A percentile compares a stretch with the other conserved stretches of the same genome.
Evolutionary conservation across 2,888 invertebrate species (phyloP).

Genomic region (Cataglyphis cursor): DNA sequence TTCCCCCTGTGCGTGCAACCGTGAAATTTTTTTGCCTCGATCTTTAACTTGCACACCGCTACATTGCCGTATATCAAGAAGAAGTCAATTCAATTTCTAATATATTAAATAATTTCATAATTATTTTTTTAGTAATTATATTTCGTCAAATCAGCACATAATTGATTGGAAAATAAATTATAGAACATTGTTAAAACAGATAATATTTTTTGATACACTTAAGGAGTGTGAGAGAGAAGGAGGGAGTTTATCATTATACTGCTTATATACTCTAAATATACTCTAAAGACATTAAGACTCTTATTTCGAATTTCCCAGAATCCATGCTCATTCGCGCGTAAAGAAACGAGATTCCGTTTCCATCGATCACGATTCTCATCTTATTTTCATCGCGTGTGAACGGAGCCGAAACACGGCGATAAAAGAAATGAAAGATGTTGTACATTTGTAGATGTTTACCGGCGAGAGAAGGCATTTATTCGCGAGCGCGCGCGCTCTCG

Average conservation of each 20-base stretch:
- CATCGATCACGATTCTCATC: constrained; percentile 50
- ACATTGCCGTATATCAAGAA: not conserved
- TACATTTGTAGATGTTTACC: constrained; percentile 52
- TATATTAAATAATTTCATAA: not conserved
- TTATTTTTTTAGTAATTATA: not conserved
- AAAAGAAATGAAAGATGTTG: constrained; percentile 55
- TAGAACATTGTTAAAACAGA: not conserved
- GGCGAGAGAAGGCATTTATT: constrained; percentile 43
- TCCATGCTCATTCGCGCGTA: constrained; percentile 35
- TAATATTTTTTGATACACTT: not conserved
- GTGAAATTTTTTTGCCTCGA: constrained; percentile 26
- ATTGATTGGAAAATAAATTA: not conserved
- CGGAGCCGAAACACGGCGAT: constrained; percentile 41
- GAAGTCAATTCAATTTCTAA: not conserved
- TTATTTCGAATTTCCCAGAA: constrained; percentile 7
- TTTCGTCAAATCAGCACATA: not conserved
- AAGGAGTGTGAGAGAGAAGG: not conserved
- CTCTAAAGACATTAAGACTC: constrained; percentile 26
- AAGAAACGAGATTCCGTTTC: constrained; percentile 29
- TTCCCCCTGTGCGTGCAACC: constrained; percentile 40
- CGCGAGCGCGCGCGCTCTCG: constrained; percentile 50
- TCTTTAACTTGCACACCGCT: constrained; percentile 2
- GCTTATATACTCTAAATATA: constrained; percentile 17
- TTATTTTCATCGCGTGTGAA: constrained; percentile 46
- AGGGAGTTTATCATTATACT: constrained; percentile 15